Conservation (phyloP, 2,797 vertebrate genomes). For the Manis javanica region DNA sequence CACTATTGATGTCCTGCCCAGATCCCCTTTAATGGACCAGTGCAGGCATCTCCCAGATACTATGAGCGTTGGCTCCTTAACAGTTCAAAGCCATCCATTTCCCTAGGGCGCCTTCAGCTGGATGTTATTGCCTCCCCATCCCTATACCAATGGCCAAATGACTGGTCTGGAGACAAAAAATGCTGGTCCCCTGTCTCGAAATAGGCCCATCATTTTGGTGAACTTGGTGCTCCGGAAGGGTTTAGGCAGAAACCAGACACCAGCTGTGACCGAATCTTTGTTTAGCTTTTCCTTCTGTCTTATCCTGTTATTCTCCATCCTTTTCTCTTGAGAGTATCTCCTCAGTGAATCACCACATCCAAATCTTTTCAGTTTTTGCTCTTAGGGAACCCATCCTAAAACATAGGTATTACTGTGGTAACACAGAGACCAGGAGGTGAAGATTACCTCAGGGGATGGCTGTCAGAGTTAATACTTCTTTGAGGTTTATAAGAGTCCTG, state of each 20-base stretch:
- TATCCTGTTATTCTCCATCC: not conserved
- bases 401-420: not conserved
- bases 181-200: not conserved
- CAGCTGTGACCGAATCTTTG: not conserved
- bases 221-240: not conserved
- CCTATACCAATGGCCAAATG: not conserved
- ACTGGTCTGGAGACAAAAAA: not conserved
- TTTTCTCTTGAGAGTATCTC: not conserved
- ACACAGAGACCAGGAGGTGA: not conserved
- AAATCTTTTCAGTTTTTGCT: not conserved
- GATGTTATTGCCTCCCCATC: not conserved
- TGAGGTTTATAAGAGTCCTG: not conserved
- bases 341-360: not conserved
- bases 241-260: not conserved
- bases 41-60: not conserved
- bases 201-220: not conserved
- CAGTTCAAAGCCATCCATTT: not conserved
- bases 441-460: not conserved
- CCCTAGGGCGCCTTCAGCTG: not conserved
- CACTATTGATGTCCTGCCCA: not conserved
- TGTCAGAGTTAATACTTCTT: slow-evolving; percentile 5
- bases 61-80: not conserved
- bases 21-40: not conserved
- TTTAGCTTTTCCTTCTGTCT: not conserved
- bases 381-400: not conserved